Evolutionary conservation across 2,888 invertebrate species (phyloP).

Genomic region (Cryptus armator): DNA sequence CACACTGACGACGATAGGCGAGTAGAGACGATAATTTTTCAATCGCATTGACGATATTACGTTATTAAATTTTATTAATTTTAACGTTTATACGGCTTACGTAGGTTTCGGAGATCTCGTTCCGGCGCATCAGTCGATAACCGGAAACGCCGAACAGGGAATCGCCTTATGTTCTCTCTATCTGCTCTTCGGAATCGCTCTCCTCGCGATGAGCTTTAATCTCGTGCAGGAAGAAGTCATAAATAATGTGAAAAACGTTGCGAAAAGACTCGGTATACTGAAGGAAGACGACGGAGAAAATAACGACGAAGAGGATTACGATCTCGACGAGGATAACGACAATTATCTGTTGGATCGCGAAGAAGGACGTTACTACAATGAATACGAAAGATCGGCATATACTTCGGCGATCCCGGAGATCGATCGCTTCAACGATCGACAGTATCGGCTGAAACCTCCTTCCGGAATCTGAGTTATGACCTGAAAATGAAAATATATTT

Average conservation of each 20-base stretch:
- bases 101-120: constrained; percentile 95
- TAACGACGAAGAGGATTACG: constrained; percentile 77
- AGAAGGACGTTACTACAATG: constrained; percentile 40
- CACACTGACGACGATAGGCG: constrained; percentile 95
- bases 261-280: constrained; percentile 94
- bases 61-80: not conserved
- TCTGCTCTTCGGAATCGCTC: constrained; percentile 96
- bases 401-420: constrained; percentile 7
- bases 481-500: too few relatives aligned
- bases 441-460: not conserved
- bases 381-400: constrained; percentile 43
- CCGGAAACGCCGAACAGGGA: constrained; percentile 86
- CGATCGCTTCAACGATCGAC: constrained; percentile 35
- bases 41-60: constrained; percentile 12
- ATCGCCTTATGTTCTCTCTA: constrained; percentile 96
- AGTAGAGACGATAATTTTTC: constrained; percentile 54
- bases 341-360: constrained; percentile 70
- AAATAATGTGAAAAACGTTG: constrained; percentile 94
- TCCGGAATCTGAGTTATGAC: not conserved
- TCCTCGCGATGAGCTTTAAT: constrained; percentile 98
- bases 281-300: constrained; percentile 90
- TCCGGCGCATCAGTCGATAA: constrained; percentile 90
- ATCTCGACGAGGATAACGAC: constrained; percentile 75
- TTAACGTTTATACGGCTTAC: not conserved
- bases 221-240: constrained; percentile 97